phyloP scores from a whole-genome alignment of 2,113 vertebrate species.

The Nyctereutes procyonoides region DNA sequence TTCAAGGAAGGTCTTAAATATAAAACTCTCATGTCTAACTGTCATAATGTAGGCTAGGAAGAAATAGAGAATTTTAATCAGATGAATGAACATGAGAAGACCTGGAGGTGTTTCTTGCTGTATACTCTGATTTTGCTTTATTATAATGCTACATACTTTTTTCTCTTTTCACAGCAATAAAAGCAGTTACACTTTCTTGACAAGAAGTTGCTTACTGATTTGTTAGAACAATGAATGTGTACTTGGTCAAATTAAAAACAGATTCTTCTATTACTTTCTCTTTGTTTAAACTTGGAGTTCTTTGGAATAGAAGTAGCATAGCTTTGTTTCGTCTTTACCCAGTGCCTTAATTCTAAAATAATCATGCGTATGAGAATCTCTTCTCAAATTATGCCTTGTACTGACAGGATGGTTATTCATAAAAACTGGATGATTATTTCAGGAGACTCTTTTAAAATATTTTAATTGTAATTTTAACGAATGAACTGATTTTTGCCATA shows the following conservation, averaged over 20 bases:
- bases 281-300: not conserved
- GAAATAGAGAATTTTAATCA: not conserved
- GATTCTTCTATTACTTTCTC: not conserved
- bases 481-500: slow-evolving; percentile 73
- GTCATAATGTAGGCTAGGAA: not conserved
- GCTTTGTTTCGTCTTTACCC: not conserved
- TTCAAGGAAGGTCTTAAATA: not conserved
- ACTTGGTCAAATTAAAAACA: not conserved
- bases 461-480: slow-evolving; percentile 75
- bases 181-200: not conserved
- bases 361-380: not conserved
- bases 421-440: not conserved
- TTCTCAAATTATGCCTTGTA: not conserved
- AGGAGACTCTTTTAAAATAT: not conserved
- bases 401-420: not conserved
- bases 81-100: not conserved
- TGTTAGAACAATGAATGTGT: not conserved
- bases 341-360: not conserved
- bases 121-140: not conserved
- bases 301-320: not conserved
- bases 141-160: not conserved
- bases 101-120: not conserved
- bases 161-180: not conserved
- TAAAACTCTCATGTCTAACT: not conserved
- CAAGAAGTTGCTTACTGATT: not conserved